phyloP scores from a whole-genome alignment of 2,113 vertebrate species.

The Nerophis ophidion region DNA sequence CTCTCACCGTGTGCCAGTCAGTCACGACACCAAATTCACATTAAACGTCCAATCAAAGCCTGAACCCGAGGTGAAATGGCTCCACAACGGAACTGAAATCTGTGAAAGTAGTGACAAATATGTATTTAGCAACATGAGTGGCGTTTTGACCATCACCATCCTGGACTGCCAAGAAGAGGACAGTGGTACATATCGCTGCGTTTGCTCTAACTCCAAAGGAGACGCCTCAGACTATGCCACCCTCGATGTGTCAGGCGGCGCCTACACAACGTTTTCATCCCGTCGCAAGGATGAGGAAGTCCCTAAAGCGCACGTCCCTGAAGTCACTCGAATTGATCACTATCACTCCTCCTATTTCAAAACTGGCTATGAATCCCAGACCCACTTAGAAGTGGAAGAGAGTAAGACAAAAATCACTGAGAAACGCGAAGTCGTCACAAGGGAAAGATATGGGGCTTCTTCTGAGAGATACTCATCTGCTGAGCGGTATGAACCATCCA shows the following conservation, averaged over 20 bases:
- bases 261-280: conserved; percentile 86
- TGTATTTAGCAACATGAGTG: conserved; percentile 84
- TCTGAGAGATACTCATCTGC: conserved; percentile 70
- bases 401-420: conserved; percentile 80
- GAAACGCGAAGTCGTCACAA: conserved; percentile 77
- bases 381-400: conserved; percentile 80
- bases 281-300: conserved; percentile 84
- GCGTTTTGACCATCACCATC: conserved; percentile 88
- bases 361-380: conserved; percentile 81
- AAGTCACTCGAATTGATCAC: conserved; percentile 82
- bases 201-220: conserved; percentile 89
- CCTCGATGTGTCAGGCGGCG: conserved; percentile 85
- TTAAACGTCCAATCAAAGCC: conserved; percentile 93
- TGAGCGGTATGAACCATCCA: conserved; percentile 67
- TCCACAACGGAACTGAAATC: conserved; percentile 84
- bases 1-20: conserved; percentile 86
- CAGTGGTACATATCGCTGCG: conserved; percentile 89
- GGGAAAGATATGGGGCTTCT: conserved; percentile 71
- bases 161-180: conserved; percentile 88
- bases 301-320: conserved; percentile 79
- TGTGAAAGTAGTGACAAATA: conserved; percentile 83
- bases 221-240: conserved; percentile 96
- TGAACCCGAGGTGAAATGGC: conserved; percentile 86
- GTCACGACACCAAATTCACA: conserved; percentile 91
- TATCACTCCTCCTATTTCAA: conserved; percentile 87